These are phyloP conservation scores for Rutpela maculata DNA, from an alignment of 2,888 invertebrate genomes.

Conservation along the genomic window DNA sequence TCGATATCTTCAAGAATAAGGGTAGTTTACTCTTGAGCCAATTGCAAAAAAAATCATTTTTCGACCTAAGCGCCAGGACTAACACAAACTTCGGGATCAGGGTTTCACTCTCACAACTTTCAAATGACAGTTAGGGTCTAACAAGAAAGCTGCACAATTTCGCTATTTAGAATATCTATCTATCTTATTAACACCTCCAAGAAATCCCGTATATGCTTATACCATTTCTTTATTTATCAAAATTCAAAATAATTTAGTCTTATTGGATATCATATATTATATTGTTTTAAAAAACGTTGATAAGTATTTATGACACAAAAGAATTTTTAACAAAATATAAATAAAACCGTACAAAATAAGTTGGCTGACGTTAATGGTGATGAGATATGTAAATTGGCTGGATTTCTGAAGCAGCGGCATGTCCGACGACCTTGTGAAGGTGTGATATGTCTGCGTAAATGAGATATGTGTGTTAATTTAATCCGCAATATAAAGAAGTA, in stretches of 20 bases:
- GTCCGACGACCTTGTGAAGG: conserved; percentile 53
- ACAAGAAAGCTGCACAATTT: no score
- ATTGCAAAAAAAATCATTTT: no score
- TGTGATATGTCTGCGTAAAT: conserved; percentile 61
- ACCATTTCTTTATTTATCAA: no score
- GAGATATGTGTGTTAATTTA: conserved; percentile 62
- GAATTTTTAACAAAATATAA: conserved; percentile 48
- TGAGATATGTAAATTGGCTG: conserved; percentile 63
- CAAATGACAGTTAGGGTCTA: no score
- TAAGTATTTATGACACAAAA: conserved; percentile 26
- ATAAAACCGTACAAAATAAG: conserved; percentile 52
- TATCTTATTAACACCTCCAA: no score
- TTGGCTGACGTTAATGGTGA: conserved; percentile 61
- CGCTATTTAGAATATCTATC: no score
- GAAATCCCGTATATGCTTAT: no score
- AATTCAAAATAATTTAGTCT: background rate
- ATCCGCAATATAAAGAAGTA: conserved; percentile 61
- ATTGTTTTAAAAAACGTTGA: conserved; percentile 2
- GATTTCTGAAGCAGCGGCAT: conserved; percentile 55
- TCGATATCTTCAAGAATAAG: no score
- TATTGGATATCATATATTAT: background rate
- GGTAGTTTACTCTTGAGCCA: no score
- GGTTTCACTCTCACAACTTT: no score
- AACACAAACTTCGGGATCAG: no score
- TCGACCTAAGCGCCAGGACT: no score